A percentile compares a stretch with the other conserved stretches of the same genome.
These are phyloP conservation scores for Acronicta aceris DNA, from an alignment of 2,888 invertebrate genomes.

Conservation along the genomic window DNA sequence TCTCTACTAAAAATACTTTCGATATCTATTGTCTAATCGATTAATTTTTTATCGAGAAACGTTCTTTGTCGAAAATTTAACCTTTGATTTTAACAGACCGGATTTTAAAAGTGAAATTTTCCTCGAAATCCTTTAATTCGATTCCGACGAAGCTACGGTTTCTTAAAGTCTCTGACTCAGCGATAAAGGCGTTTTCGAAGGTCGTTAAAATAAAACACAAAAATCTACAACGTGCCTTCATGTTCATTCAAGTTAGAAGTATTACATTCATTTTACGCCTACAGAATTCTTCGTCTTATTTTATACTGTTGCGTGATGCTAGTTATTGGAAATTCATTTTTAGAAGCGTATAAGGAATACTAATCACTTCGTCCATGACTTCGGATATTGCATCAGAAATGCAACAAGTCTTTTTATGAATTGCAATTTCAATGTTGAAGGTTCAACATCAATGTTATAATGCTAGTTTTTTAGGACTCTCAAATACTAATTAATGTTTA, in stretches of 20 bases:
- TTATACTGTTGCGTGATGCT: conserved; percentile 3
- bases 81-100: conserved; percentile 41
- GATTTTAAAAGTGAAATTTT: conserved; percentile 58
- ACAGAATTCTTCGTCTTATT: conserved; percentile 1
- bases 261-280: conserved; percentile 11
- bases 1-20: conserved; percentile 9
- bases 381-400: conserved; percentile 3
- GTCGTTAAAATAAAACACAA: conserved; percentile 19
- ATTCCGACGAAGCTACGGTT: conserved; percentile 37
- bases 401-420: neutral
- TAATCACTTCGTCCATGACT: conserved; percentile 4
- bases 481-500: neutral
- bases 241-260: conserved; percentile 11
- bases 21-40: conserved; percentile 5
- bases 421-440: neutral
- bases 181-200: conserved; percentile 34
- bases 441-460: neutral
- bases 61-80: conserved; percentile 28
- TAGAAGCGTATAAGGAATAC: neutral
- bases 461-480: neutral
- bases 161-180: conserved; percentile 53
- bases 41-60: conserved; percentile 5
- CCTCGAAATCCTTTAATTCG: conserved; percentile 29
- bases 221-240: conserved; percentile 9
- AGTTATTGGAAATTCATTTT: neutral